A percentile compares a stretch with the other conserved stretches of the same genome.
Evolutionary conservation across 2,113 vertebrate genomes (phyloP).

Genomic region (Alligator mississippiensis): DNA sequence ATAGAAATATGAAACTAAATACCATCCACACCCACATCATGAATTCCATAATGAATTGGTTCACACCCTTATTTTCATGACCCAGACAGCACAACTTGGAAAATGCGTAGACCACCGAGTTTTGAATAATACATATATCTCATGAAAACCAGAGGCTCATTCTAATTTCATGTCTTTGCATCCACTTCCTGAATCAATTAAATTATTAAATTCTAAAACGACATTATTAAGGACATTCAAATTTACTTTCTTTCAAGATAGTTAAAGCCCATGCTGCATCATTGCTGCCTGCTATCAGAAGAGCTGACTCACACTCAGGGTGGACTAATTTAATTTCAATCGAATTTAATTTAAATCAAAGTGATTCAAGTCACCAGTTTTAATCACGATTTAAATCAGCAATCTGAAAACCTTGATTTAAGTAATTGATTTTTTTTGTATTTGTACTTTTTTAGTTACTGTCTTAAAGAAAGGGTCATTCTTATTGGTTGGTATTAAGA

Average conservation of each 20-base stretch:
- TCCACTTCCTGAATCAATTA: neutral
- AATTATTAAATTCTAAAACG: slow-evolving; percentile 1
- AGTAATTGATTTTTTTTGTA: neutral
- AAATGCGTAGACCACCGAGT: slow-evolving; percentile 18
- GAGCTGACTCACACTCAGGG: neutral
- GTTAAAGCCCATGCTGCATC: accelerated
- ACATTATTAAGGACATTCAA: neutral
- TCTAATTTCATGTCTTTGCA: slow-evolving; percentile 3
- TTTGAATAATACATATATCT: slow-evolving; percentile 2
- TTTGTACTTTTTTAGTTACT: neutral
- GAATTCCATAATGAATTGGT: neutral
- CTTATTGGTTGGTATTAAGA: neutral
- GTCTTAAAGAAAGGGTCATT: neutral
- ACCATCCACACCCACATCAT: neutral
- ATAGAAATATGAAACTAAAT: neutral
- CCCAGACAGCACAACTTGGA: neutral
- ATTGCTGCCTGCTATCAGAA: neutral
- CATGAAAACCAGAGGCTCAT: neutral
- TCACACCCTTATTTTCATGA: neutral
- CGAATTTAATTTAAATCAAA: neutral
- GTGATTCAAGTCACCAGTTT: neutral
- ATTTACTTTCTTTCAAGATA: slow-evolving; percentile 34
- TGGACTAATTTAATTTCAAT: neutral
- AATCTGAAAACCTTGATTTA: too few relatives aligned
- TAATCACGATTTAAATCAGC: neutral